Conservation (phyloP, 2,113 vertebrate genomes). For the Antigone vipio region DNA sequence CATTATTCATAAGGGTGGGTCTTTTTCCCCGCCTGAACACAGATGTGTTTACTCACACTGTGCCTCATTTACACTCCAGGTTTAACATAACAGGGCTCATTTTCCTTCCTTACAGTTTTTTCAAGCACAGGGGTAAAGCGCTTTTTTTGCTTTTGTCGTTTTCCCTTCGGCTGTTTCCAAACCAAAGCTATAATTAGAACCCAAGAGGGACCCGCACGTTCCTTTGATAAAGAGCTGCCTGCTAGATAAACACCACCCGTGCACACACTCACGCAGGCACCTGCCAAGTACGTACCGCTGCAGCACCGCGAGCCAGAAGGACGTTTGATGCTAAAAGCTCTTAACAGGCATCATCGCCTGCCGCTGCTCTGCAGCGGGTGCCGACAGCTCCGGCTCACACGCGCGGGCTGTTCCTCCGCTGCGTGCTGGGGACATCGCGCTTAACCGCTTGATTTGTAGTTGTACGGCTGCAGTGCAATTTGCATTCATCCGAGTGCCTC, state of each 20-base stretch:
- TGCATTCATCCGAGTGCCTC: neutral
- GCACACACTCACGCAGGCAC: neutral
- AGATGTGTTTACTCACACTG: slow-evolving; percentile 79
- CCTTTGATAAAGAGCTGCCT: slow-evolving; percentile 66
- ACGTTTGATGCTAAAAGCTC: slow-evolving; percentile 27
- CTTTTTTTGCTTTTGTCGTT: slow-evolving; percentile 11
- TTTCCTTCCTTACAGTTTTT: slow-evolving; percentile 18
- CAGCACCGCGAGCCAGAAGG: neutral
- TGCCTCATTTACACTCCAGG: slow-evolving; percentile 67
- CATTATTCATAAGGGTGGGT: neutral
- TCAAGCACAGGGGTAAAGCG: neutral
- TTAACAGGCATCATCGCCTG: neutral
- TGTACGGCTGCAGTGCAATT: neutral
- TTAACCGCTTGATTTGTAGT: neutral
- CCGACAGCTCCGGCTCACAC: neutral
- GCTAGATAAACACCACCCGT: slow-evolving; percentile 27
- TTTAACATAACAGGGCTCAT: slow-evolving; percentile 58
- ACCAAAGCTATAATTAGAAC: slow-evolving; percentile 68
- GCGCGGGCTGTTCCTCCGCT: neutral
- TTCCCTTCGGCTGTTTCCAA: slow-evolving; percentile 47
- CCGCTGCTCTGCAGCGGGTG: neutral
- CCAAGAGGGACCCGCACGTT: slow-evolving; percentile 42
- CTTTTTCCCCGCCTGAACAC: slow-evolving; percentile 49
- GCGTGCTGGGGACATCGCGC: neutral
- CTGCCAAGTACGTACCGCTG: neutral